Evolutionary conservation across 2,797 vertebrate genomes (phyloP), one percentile per base, ranked within the genome.

Genomic region (Macropodus opercularis): DNA sequence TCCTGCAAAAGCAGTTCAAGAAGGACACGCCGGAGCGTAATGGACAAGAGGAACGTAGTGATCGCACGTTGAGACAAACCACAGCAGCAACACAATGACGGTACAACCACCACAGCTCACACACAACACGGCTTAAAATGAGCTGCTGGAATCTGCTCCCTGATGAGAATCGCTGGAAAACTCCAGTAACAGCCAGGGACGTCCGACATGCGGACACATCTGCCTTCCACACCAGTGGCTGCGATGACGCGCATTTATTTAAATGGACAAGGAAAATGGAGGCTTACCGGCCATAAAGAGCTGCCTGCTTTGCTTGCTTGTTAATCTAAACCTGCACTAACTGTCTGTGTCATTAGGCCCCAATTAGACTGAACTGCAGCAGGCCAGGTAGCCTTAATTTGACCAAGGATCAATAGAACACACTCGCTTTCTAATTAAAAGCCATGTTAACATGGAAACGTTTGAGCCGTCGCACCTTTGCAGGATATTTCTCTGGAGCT

Each of bases 11-110:
- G 43, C 12, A n/a, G 48, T 67, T 63, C 1, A 8, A 24, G 23
- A 32, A 66, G 41, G 63, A 57, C 53, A 23, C 27, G 3, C 46
- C 41, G 48, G 53, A 81, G 47, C 58, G 49, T 69, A 65, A 70
- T 74, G 50, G 65, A 72, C 54, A 42, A 63, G 60, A 48, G 59
- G 67, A 50, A 73, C 15, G 48, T 21, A 22, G 42, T 32, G 46
- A 57, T 23, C 12, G 21, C n/a, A 21, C 27, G 12, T 36, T n/a
- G n/a, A n/a, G n/a, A n/a, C n/a, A n/a, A n/a, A n/a, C n/a, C n/a
- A n/a, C n/a, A n/a, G n/a, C n/a, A n/a, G n/a, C n/a, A n/a, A n/a
- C n/a, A n/a, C n/a, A 18, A 24, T 50, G 23, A 18, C 7, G 62
- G 15, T 35, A 39, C 9, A 29, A 14, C 41, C 9, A 27, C 19